These are phyloP conservation scores for Cacajao melanocephalus DNA, from an alignment of 2,797 vertebrate species.

Conservation along the genomic window DNA sequence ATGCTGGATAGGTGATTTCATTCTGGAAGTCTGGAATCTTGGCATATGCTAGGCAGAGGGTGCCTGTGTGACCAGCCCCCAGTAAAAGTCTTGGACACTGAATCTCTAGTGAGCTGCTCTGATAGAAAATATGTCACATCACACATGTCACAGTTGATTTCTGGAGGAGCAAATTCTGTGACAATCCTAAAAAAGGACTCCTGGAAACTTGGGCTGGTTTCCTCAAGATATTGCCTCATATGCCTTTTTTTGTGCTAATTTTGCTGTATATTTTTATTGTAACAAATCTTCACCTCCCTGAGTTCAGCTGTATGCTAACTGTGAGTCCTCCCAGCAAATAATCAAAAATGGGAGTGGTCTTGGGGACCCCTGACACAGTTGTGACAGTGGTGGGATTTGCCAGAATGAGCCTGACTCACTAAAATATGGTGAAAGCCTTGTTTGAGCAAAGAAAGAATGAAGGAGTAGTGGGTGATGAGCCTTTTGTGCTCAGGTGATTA, in stretches of 20 bases:
- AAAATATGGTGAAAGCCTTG: not conserved
- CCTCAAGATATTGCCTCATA: not conserved
- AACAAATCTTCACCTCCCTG: not conserved
- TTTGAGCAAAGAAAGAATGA: not conserved
- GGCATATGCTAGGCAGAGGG: not conserved
- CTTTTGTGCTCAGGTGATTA: not conserved
- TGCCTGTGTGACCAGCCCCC: not conserved
- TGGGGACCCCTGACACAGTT: not conserved
- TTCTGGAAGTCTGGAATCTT: not conserved
- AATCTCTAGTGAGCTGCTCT: not conserved
- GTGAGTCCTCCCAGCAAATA: not conserved
- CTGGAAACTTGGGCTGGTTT: not conserved
- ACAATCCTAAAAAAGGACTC: not conserved
- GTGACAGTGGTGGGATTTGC: not conserved
- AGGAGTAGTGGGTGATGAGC: not conserved
- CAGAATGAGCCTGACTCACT: not conserved
- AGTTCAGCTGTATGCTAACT: not conserved
- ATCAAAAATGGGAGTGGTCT: not conserved
- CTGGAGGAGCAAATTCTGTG: not conserved
- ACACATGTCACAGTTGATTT: not conserved
- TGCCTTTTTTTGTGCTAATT: not conserved
- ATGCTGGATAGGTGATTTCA: not conserved
- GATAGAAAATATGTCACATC: not conserved
- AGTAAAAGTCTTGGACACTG: not conserved
- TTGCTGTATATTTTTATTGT: not conserved